These are phyloP conservation scores for Abramis brama DNA, from an alignment of 2,113 vertebrate species.

Conservation along the genomic window DNA sequence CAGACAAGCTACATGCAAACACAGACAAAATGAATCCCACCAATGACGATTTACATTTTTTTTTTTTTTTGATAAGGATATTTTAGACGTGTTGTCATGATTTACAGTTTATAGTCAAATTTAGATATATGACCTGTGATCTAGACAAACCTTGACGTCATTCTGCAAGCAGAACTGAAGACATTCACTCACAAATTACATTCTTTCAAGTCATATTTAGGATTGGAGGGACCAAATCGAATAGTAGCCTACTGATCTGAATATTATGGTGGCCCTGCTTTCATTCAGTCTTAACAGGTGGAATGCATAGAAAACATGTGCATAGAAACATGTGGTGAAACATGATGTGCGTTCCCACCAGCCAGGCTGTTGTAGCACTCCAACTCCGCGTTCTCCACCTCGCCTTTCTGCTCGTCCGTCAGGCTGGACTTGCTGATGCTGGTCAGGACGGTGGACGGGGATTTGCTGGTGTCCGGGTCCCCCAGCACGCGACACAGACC, in stretches of 20 bases:
- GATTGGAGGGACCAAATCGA: background rate
- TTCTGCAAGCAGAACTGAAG: background rate
- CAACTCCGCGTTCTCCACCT: conserved; percentile 90
- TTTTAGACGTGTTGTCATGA: background rate
- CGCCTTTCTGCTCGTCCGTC: conserved; percentile 90
- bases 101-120: background rate
- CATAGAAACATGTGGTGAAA: background rate
- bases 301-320: background rate
- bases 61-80: background rate
- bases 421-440: conserved; percentile 75
- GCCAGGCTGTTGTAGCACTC: conserved; percentile 99
- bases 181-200: background rate
- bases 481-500: conserved; percentile 84
- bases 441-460: conserved; percentile 68
- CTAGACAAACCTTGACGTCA: conserved; percentile 33
- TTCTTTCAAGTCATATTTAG: background rate
- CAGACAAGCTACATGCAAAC: conserved; percentile 84
- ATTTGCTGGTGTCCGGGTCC: conserved; percentile 76
- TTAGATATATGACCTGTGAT: background rate
- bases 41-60: background rate
- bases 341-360: conserved; percentile 74
- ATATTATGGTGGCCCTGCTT: background rate
- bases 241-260: background rate
- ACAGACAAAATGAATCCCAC: background rate
- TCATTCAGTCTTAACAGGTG: background rate